Evolutionary conservation across 2,888 invertebrate genomes (phyloP).

Genomic region (Orgyia antiqua): DNA sequence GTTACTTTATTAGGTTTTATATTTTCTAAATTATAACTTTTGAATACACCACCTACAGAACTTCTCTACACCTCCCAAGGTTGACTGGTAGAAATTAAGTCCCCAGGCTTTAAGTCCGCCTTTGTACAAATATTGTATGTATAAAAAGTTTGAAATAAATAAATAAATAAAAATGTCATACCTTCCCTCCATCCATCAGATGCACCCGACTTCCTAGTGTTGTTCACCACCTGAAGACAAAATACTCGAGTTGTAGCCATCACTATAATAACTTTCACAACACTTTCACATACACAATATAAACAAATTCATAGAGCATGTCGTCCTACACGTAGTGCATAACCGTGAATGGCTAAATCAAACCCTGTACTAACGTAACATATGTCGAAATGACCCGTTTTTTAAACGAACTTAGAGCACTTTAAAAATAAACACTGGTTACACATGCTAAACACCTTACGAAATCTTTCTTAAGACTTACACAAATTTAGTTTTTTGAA

Average conservation of each 20-base stretch:
- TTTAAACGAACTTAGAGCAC: slow-evolving; percentile 42
- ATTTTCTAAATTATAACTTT: too few species aligned
- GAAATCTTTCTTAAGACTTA: slow-evolving; percentile 34
- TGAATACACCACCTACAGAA: too few species aligned
- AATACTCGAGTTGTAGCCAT: slow-evolving; percentile 29
- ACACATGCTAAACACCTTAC: slow-evolving; percentile 31
- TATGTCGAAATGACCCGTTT: slow-evolving; percentile 60
- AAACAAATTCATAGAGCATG: slow-evolving; percentile 49
- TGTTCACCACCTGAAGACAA: slow-evolving; percentile 81
- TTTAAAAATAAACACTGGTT: slow-evolving; percentile 48
- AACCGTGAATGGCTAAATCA: slow-evolving; percentile 35
- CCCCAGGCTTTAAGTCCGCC: too few species aligned
- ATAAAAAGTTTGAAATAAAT: too few species aligned
- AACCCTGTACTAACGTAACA: slow-evolving; percentile 47
- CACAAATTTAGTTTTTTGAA: too few species aligned
- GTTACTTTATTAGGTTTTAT: too few species aligned
- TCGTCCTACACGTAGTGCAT: slow-evolving; percentile 41
- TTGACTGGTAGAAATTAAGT: too few species aligned
- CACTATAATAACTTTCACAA: slow-evolving; percentile 38
- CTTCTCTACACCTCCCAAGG: too few species aligned
- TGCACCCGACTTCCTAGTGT: slow-evolving; percentile 79
- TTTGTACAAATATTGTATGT: too few species aligned
- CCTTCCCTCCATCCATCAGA: slow-evolving; percentile 77
- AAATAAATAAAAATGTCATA: too few species aligned
- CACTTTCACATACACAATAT: slow-evolving; percentile 19